phyloP scores from a whole-genome alignment of 2,888 invertebrate genomes.

The Caradrina clavipalpis region DNA sequence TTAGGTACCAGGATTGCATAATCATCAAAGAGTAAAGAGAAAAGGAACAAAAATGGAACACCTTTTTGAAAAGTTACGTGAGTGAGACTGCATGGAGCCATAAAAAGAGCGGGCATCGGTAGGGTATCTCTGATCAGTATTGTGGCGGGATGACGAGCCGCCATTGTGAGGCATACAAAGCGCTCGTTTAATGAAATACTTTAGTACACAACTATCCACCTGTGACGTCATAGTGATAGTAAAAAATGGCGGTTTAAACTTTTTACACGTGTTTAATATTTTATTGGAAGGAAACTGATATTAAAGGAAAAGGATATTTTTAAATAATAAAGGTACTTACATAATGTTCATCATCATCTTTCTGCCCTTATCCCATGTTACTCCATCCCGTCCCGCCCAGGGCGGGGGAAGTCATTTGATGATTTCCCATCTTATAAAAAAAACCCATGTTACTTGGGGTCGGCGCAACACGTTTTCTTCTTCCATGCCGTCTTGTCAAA shows the following conservation, averaged over 20 bases:
- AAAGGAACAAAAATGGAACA: slow-evolving; percentile 20
- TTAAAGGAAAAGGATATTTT: not conserved
- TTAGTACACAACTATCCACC: slow-evolving; percentile 32
- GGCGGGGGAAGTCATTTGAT: too few relatives aligned
- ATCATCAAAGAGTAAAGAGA: slow-evolving; percentile 6
- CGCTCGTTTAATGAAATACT: slow-evolving; percentile 60
- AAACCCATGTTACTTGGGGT: too few relatives aligned
- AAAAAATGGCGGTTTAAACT: slow-evolving; percentile 25
- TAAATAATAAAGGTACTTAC: not conserved
- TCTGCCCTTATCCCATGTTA: too few relatives aligned
- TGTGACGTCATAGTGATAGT: slow-evolving; percentile 24
- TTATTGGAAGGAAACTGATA: not conserved
- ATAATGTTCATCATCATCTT: not conserved
- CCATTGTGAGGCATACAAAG: slow-evolving; percentile 58
- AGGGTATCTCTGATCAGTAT: slow-evolving; percentile 57
- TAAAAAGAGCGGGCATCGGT: slow-evolving; percentile 42
- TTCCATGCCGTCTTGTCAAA: too few relatives aligned
- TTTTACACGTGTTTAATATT: not conserved
- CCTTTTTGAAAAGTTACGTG: slow-evolving; percentile 22
- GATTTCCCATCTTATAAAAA: too few relatives aligned
- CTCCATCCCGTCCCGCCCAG: too few relatives aligned
- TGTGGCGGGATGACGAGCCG: slow-evolving; percentile 31
- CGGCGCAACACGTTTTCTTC: too few relatives aligned
- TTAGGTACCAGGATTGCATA: slow-evolving; percentile 28
- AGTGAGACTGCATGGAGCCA: slow-evolving; percentile 16